phyloP scores from a whole-genome alignment of 1,140 invertebrate species.

The Tribolium madens region DNA sequence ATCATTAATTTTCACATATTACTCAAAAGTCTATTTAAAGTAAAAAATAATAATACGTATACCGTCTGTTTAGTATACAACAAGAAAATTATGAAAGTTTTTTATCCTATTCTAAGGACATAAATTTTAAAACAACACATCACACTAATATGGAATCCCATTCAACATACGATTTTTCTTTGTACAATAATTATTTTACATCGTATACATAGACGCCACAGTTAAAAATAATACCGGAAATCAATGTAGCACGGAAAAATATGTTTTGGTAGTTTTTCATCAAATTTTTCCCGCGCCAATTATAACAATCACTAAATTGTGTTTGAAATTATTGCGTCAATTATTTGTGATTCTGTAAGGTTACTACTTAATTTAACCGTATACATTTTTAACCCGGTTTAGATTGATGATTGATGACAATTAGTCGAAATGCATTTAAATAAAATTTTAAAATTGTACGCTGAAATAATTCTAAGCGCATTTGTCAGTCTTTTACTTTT shows the following conservation, averaged over 20 bases:
- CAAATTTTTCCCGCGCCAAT: conserved; percentile 1
- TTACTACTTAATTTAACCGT: conserved; percentile 16
- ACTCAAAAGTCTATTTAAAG: conserved; percentile 2
- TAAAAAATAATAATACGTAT: conserved; percentile 26
- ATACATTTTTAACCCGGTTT: conserved; percentile 36
- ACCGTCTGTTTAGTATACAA: conserved; percentile 28
- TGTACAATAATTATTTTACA: conserved; percentile 55
- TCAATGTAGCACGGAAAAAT: conserved; percentile 13
- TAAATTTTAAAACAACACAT: conserved; percentile 46
- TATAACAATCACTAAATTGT: conserved; percentile 23
- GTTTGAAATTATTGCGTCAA: conserved; percentile 18
- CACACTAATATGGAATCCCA: conserved; percentile 49
- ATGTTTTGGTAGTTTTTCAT: conserved; percentile 9
- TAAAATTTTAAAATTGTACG: background rate
- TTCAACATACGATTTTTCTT: conserved; percentile 52
- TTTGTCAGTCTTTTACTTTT: background rate
- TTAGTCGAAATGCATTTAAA: background rate
- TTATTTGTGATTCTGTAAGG: background rate
- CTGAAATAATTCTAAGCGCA: background rate
- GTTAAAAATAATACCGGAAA: conserved; percentile 39
- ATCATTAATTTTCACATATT: conserved; percentile 10
- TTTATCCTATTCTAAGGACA: conserved; percentile 40
- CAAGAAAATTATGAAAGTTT: conserved; percentile 9
- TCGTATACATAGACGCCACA: conserved; percentile 54
- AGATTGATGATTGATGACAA: background rate